Conservation (phyloP, 2,888 invertebrate genomes). For the Ophraella communa region DNA sequence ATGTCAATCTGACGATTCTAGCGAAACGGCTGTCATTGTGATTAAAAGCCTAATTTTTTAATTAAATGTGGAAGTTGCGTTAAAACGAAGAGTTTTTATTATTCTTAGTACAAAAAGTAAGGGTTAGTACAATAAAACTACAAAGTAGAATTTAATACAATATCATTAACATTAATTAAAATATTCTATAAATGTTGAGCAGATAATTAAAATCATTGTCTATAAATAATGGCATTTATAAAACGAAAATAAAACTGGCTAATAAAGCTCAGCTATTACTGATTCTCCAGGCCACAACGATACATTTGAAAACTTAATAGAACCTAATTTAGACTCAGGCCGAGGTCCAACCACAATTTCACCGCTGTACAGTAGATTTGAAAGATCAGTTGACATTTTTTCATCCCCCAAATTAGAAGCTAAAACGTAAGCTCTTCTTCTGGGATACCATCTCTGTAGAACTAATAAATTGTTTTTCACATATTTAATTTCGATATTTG, state of each 20-base stretch:
- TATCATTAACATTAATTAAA: too few relatives aligned
- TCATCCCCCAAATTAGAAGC: constrained; percentile 74
- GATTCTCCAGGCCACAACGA: constrained; percentile 67
- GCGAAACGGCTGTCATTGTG: too few relatives aligned
- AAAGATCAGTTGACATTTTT: constrained; percentile 72
- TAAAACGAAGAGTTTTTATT: too few relatives aligned
- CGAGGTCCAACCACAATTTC: constrained; percentile 64
- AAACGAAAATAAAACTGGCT: not conserved
- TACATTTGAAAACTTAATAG: constrained; percentile 64
- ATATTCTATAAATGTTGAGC: too few relatives aligned
- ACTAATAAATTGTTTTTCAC: constrained; percentile 69
- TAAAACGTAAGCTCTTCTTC: constrained; percentile 77
- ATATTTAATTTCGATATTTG: constrained; percentile 73
- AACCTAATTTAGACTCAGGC: constrained; percentile 55
- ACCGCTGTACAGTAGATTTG: constrained; percentile 79
- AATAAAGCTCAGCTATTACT: constrained; percentile 64
- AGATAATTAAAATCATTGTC: too few relatives aligned
- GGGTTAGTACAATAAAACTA: too few relatives aligned
- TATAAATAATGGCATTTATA: not conserved
- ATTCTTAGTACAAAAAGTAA: too few relatives aligned
- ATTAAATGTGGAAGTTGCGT: too few relatives aligned
- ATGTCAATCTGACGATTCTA: too few relatives aligned
- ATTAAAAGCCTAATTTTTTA: too few relatives aligned
- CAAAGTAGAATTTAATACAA: too few relatives aligned
- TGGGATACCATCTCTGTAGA: constrained; percentile 80